Base-by-base conservation (phyloP, 2,797 vertebrate species). In the Eremophila alpestris region DNA sequence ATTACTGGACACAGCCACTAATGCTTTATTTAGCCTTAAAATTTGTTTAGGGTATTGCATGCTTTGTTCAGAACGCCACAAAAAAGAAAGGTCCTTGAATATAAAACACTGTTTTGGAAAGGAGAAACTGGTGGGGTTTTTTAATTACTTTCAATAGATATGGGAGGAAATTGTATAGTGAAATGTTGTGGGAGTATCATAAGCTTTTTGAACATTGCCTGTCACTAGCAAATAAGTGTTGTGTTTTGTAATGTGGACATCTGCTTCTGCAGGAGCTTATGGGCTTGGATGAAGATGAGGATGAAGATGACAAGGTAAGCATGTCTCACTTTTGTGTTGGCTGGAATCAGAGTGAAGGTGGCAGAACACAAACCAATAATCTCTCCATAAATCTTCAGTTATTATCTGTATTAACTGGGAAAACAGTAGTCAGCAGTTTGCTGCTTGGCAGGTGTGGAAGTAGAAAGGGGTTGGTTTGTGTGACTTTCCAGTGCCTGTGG, bases 241-340 rank as follows among this genome's bases (percentile, higher is more conserved):
- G 9, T 64, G 77, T 71, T 83, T 73, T 96, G 73, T 96, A 94
- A 96, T 48, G 7, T 9, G 83, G 87, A 59, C 38, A 74, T 95
- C 70, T 92, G 77, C 67, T 96, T 94, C 98, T 97, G 48, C 95
- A 99, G 99, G 99, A 99, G 83, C 98, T 98, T 96, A 98, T 99
- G 95, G 98, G 98, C 82, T 76, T 98, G 88, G 98, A 98, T 49
- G 99, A 99, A 40, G 99, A 99, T 2, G 99, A 99, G 24, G 99
- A 99, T 55, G 99, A 99, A 34, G 99, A 99, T 76, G 99, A 99
- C 96, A 99, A 99, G 98, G 99, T 99, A 98, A 95, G 95, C 7
- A 5, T 40, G 46, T 60, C 27, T 84, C 46, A n/a, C 0, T 0
- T 8, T 1, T 40, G 18, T 11, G 18, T 79, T 65, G 46, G 8